Percentiles rank a stretch among this genome's conserved stretches.
Conservation (phyloP, 2,797 vertebrate species). For the Hozukius guyotensis region DNA sequence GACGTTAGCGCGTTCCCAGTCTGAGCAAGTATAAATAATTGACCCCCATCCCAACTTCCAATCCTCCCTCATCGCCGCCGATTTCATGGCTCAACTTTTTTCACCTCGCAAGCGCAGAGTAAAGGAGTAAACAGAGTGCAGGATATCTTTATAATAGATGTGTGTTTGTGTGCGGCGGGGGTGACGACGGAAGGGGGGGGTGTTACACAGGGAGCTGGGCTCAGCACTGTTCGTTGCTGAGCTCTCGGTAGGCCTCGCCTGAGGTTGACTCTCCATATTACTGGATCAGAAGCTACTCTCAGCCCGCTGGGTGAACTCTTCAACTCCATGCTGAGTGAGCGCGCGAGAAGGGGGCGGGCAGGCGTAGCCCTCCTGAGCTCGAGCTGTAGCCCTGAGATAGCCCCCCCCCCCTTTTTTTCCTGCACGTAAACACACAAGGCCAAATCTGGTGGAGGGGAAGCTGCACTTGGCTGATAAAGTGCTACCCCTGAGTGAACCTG, state of each 20-base stretch:
- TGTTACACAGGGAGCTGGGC: conserved; percentile 14
- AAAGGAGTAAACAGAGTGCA: conserved; percentile 16
- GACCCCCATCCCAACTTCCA: conserved; percentile 1
- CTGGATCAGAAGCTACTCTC: conserved; percentile 57
- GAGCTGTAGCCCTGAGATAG: conserved; percentile 62
- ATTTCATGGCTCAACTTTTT: conserved; percentile 40
- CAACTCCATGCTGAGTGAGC: conserved; percentile 67
- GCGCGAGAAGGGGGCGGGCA: neutral
- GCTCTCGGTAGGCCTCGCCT: conserved; percentile 50
- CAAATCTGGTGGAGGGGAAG: conserved; percentile 42
- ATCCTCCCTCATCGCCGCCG: neutral
- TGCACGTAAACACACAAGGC: conserved; percentile 54
- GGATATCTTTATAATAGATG: conserved; percentile 22
- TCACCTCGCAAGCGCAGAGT: neutral
- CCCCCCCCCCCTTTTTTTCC: neutral
- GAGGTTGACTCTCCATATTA: conserved; percentile 55
- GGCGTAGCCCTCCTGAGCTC: conserved; percentile 47
- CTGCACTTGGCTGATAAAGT: conserved; percentile 75
- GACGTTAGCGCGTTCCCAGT: neutral
- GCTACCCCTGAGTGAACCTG: conserved; percentile 58
- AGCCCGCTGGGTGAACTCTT: conserved; percentile 75
- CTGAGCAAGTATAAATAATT: conserved; percentile 30
- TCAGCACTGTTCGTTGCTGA: conserved; percentile 41
- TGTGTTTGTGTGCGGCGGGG: conserved; percentile 20
- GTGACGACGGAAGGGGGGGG: neutral